Base-by-base conservation (phyloP, 2,113 vertebrate species). In the Cinclus mexicanus region DNA sequence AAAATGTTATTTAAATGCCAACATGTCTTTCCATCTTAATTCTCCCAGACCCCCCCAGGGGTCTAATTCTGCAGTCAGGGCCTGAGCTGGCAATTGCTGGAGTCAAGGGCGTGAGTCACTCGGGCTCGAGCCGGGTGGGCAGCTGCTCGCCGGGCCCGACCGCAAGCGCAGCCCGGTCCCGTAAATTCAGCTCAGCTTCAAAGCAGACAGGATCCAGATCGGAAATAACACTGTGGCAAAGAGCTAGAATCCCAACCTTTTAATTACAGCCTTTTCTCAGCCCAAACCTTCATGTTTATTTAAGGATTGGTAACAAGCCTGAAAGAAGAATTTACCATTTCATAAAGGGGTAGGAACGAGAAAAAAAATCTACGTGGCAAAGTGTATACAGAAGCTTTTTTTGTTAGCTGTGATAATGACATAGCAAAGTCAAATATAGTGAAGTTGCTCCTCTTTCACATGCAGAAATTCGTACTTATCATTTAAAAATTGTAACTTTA, bases 1-100 rank as follows among this genome's bases (percentile, higher is more conserved):
- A 90, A 96, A 95, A 94, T 78, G 72, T 79, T 92, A 95, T 96
- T 96, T 96, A 92, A 95, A 94, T 95, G 76, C 93, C 90, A 89
- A 79, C 86, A 17, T 5, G 86, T 83, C 90, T 94, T 96, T 92
- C 95, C 94, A 89, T 93, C 80, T 94, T 92, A 92, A 94, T 95
- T 92, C 86, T 75, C 83, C 56, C 69, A 68, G 90, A 75, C 64
- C 88, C 95, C 95, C 69, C 72, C 91, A 82, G 88, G 92, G 95
- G 80, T 96, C 95, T 96, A 93, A 96, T 96, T 96, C 95, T 92
- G 92, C 80, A 95, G 88, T 78, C 86, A 82, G 49, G 88, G 52
- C 94, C 90, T 90, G 92, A 95, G 91, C 90, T 81, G 11, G 74
- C 83, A 87, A 83, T 74, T 92, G 86, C 64, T 3, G 19, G 86